These are phyloP conservation scores for Luperina testacea DNA, from an alignment of 2,888 invertebrate species.

Conservation along the genomic window DNA sequence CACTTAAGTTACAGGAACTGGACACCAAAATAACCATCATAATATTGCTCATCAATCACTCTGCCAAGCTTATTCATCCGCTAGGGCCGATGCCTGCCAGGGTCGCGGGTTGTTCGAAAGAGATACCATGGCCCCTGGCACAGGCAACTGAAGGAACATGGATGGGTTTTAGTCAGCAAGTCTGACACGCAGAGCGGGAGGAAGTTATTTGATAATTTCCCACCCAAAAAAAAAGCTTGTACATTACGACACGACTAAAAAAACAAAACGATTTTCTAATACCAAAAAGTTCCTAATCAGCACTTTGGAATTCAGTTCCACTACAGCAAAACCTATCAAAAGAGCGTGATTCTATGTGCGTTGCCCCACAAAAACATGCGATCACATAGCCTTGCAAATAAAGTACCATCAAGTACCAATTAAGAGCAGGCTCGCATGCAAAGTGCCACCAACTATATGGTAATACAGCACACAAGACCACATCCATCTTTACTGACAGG, in stretches of 20 bases:
- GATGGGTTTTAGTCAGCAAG: too few relatives aligned
- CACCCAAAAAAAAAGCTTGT: not conserved
- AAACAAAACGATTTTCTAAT: conserved; percentile 44
- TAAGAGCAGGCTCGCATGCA: conserved; percentile 65
- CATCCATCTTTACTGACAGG: conserved; percentile 70
- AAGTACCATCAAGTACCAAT: conserved; percentile 67
- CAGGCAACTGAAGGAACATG: too few relatives aligned
- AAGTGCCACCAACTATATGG: conserved; percentile 64
- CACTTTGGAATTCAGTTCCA: conserved; percentile 57
- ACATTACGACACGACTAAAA: conserved; percentile 29
- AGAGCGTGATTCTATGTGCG: conserved; percentile 52
- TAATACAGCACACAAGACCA: conserved; percentile 65
- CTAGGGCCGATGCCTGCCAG: too few relatives aligned
- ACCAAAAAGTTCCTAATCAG: conserved; percentile 40
- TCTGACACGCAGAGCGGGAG: too few relatives aligned
- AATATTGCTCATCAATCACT: conserved; percentile 30
- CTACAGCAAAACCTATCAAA: conserved; percentile 29
- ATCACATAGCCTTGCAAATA: conserved; percentile 56
- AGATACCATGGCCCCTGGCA: too few relatives aligned
- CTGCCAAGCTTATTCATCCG: not conserved
- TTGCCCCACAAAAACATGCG: conserved; percentile 58
- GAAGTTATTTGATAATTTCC: too few relatives aligned
- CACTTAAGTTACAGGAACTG: not conserved
- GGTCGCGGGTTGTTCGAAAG: too few relatives aligned
- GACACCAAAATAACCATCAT: conserved; percentile 9